A percentile compares a stretch with the other conserved stretches of the same genome.
Conservation (phyloP, 2,888 invertebrate species). For the Cheiracanthium punctorium region DNA sequence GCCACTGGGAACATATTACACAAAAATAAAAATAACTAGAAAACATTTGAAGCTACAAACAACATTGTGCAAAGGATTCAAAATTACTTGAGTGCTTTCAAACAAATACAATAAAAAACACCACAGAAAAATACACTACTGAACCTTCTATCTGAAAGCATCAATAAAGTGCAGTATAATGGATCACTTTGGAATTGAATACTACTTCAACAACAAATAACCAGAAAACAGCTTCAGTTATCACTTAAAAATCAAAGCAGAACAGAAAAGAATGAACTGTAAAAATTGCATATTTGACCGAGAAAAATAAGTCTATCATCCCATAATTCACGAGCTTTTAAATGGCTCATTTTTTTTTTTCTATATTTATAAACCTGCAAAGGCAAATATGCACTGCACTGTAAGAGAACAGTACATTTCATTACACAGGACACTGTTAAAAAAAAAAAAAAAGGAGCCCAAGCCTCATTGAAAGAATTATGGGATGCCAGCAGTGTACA, state of each 20-base stretch:
- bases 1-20: neutral
- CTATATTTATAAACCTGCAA: conserved; percentile 40
- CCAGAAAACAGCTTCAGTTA: neutral
- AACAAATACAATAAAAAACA: conserved; percentile 47
- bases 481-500: conserved; percentile 34
- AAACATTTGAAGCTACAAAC: conserved; percentile 33
- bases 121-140: conserved; percentile 34
- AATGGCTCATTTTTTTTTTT: conserved; percentile 13
- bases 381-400: conserved; percentile 44
- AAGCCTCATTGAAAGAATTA: conserved; percentile 51
- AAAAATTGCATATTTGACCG: neutral
- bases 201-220: neutral
- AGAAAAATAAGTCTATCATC: conserved; percentile 46
- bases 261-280: neutral
- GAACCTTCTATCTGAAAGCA: conserved; percentile 16
- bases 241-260: conserved; percentile 1
- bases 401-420: conserved; percentile 35
- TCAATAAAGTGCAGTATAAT: conserved; percentile 40
- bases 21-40: neutral
- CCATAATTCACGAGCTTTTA: conserved; percentile 49
- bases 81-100: conserved; percentile 12
- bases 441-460: conserved; percentile 63
- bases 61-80: conserved; percentile 56
- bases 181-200: neutral
- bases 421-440: conserved; percentile 56